phyloP scores from a whole-genome alignment of 1,140 invertebrate genomes.

The Pomacea maculata region DNA sequence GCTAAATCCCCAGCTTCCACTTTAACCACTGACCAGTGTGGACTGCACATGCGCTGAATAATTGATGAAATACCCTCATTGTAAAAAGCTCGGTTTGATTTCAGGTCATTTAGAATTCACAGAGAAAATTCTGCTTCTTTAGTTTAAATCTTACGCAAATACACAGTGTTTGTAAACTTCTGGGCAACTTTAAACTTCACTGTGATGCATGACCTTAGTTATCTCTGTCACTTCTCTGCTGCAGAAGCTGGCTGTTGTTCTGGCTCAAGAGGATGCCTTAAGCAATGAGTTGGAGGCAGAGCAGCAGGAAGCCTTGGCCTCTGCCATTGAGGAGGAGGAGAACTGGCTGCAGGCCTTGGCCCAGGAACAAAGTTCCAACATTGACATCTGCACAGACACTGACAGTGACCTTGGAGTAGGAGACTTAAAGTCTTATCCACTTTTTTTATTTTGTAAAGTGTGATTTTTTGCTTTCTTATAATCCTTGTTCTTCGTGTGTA shows the following conservation, averaged over 20 bases:
- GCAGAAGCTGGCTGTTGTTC: constrained; percentile 48
- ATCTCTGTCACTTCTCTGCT: background rate
- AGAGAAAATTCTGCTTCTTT: too few relatives aligned
- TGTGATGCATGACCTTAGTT: too few relatives aligned
- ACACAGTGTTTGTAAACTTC: too few relatives aligned
- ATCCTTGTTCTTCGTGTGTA: background rate
- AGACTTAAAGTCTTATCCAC: background rate
- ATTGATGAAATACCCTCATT: too few relatives aligned
- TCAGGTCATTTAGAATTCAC: too few relatives aligned
- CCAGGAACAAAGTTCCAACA: constrained; percentile 51
- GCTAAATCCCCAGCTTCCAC: too few relatives aligned
- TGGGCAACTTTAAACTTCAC: too few relatives aligned
- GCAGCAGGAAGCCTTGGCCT: constrained; percentile 71
- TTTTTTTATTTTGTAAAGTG: background rate
- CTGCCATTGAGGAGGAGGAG: constrained; percentile 69
- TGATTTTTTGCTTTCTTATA: background rate
- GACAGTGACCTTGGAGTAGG: constrained; percentile 53
- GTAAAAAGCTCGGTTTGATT: too few relatives aligned
- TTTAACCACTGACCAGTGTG: too few relatives aligned
- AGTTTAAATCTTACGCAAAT: too few relatives aligned
- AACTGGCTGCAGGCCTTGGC: constrained; percentile 60
- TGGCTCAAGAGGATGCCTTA: constrained; percentile 58
- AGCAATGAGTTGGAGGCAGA: constrained; percentile 52
- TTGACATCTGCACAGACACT: constrained; percentile 53
- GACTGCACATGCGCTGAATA: too few relatives aligned